Conservation (phyloP, 2,888 invertebrate species). For the Pandemis heparana region DNA sequence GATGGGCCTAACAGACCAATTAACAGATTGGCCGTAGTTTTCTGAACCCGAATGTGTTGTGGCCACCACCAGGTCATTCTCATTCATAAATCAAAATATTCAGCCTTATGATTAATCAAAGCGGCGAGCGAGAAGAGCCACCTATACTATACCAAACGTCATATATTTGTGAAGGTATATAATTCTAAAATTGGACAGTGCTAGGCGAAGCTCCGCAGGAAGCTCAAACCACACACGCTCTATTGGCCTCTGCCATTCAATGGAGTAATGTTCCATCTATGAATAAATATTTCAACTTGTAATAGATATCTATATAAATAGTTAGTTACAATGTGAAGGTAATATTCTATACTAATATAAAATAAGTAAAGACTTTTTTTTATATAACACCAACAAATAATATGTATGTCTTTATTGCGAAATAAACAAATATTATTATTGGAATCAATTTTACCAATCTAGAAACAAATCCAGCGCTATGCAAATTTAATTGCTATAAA, state of each 20-base stretch:
- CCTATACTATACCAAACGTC: slow-evolving; percentile 10
- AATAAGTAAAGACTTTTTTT: too few species aligned
- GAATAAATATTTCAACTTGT: slow-evolving; percentile 55
- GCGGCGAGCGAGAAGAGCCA: slow-evolving; percentile 54
- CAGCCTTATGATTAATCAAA: slow-evolving; percentile 80
- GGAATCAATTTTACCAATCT: too few species aligned
- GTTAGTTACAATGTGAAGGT: slow-evolving; percentile 18
- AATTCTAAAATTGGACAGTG: background rate
- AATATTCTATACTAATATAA: too few species aligned
- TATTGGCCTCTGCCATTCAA: background rate
- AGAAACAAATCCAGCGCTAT: too few species aligned
- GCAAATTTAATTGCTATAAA: too few species aligned
- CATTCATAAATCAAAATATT: slow-evolving; percentile 79
- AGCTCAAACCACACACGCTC: background rate
- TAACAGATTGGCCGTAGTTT: background rate
- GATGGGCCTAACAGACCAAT: slow-evolving; percentile 44
- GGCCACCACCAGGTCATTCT: slow-evolving; percentile 46
- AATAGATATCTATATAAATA: slow-evolving; percentile 52
- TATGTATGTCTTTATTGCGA: too few species aligned
- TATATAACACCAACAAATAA: too few species aligned
- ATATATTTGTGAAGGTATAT: slow-evolving; percentile 2
- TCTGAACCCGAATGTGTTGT: slow-evolving; percentile 35
- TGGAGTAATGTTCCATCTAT: background rate
- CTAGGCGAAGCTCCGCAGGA: background rate
- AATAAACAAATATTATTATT: too few species aligned